Base-by-base conservation (phyloP, 2,113 vertebrate species). In the Coracopsis vasa region DNA sequence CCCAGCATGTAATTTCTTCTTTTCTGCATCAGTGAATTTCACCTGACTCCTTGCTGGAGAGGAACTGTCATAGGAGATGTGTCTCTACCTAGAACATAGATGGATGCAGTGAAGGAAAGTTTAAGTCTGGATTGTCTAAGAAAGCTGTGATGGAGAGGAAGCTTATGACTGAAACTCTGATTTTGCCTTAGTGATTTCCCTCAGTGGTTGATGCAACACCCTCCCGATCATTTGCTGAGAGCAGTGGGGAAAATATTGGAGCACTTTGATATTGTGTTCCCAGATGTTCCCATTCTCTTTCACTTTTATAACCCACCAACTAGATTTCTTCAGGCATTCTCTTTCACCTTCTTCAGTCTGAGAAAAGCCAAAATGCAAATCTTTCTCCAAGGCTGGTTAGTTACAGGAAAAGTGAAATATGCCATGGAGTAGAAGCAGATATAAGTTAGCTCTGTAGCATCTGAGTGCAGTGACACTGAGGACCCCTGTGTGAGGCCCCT, bases 401-500 rank as follows among this genome's bases (percentile, higher is more conserved):
- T 28, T 71, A 28, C 39, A 44, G 17, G 11, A 58, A 72, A 65
- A 88, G 29, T n/a, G 8, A 67, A 54, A 39, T 44, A 54, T 11
- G 20, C 3, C 2, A 13, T 21, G 28, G n/a, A 86, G 11, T 10
- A 31, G 54, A 10, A 67, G 14, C 16, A 71, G n/a, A 15, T 17
- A 20, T 1, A 56, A 73, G 6, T 44, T 73, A 2, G 0, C 23
- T 61, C 54, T 70, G 75, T 29, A 88, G 45, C 37, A 58, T 6
- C 19, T 42, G 41, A 71, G 7, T 42, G 7, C 11, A 56, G 4
- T 31, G 35, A 11, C 14, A 29, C 51, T 21, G 28, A 73, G 7
- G 8, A 77, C 4, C 4, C 21, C 9, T 1, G 0, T 11, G 29
- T 47, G 41, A 70, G 10, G 25, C 16, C 31, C 16, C 3, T 67